A percentile compares a stretch with the other conserved stretches of the same genome.
Evolutionary conservation across 1,140 invertebrate genomes (phyloP).

Genomic region (Lycorma delicatula): DNA sequence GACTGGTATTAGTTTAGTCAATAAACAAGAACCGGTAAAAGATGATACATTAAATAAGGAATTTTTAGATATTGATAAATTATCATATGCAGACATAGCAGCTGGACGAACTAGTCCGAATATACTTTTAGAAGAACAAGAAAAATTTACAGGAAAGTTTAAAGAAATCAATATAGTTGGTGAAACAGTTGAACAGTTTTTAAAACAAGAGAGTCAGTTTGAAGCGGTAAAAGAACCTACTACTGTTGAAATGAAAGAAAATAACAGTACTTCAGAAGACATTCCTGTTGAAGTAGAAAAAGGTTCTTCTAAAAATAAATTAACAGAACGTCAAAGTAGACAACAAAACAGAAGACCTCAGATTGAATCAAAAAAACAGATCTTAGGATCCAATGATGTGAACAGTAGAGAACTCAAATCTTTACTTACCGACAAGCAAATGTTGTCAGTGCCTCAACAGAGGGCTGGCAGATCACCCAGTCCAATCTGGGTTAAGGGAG

Average conservation of each 20-base stretch:
- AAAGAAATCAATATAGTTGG: slow-evolving; percentile 10
- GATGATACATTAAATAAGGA: neutral
- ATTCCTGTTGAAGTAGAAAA: neutral
- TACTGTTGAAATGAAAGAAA: neutral
- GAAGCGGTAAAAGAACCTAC: slow-evolving; percentile 29
- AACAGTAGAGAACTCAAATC: no score
- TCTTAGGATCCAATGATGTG: no score
- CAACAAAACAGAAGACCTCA: slow-evolving; percentile 12
- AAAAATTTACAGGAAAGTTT: slow-evolving; percentile 9
- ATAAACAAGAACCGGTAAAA: neutral
- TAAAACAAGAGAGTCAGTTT: slow-evolving; percentile 23
- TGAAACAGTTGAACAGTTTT: slow-evolving; percentile 3
- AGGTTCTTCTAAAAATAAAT: neutral
- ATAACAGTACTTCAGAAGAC: neutral
- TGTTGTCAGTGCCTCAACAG: slow-evolving; percentile 5
- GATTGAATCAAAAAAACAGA: no score
- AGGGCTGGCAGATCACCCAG: slow-evolving; percentile 46
- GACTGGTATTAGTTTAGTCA: neutral
- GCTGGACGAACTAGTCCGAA: slow-evolving; percentile 42
- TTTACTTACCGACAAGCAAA: no score
- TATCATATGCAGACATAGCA: slow-evolving; percentile 47
- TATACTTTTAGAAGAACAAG: slow-evolving; percentile 21
- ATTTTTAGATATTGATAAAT: slow-evolving; percentile 15
- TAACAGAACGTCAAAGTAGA: slow-evolving; percentile 13
- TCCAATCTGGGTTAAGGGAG: slow-evolving; percentile 61